These are phyloP conservation scores for Gallirallus australis DNA, from an alignment of 2,797 vertebrate genomes.

Conservation along the genomic window DNA sequence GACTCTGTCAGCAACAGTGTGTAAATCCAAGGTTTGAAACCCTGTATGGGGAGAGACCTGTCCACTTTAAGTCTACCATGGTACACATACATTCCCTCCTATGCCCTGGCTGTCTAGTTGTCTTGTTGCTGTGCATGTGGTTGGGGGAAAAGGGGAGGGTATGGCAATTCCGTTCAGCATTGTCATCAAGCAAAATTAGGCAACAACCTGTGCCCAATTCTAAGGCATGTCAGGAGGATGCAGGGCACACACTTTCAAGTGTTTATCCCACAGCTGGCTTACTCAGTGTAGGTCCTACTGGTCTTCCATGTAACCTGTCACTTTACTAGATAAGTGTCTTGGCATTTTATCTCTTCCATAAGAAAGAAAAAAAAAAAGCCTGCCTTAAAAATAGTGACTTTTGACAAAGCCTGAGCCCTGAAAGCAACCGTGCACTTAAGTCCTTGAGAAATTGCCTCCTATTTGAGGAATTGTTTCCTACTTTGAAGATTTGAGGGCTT, in stretches of 20 bases:
- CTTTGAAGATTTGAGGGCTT: not conserved
- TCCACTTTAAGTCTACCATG: not conserved
- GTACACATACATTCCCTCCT: not conserved
- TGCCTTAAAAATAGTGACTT: not conserved
- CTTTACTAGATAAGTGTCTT: not conserved
- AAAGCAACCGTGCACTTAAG: not conserved
- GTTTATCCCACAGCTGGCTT: not conserved
- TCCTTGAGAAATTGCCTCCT: not conserved
- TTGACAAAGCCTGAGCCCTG: not conserved
- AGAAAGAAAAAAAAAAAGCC: not conserved
- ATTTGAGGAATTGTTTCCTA: not conserved
- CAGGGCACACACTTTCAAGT: not conserved
- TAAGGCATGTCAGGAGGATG: not conserved
- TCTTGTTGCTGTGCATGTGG: not conserved
- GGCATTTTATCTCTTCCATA: not conserved
- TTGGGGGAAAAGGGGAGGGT: too few relatives aligned
- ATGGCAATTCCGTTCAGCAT: not conserved
- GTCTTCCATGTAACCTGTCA: not conserved
- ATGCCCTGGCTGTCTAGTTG: rapidly evolving
- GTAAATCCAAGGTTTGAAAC: not conserved
- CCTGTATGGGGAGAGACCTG: not conserved
- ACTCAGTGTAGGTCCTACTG: not conserved
- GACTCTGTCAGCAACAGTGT: not conserved
- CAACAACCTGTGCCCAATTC: not conserved
- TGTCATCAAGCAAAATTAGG: not conserved